A percentile compares a stretch with the other conserved stretches of the same genome.
These are phyloP conservation scores for Timema cristinae DNA, from an alignment of 2,888 invertebrate genomes.

Conservation along the genomic window DNA sequence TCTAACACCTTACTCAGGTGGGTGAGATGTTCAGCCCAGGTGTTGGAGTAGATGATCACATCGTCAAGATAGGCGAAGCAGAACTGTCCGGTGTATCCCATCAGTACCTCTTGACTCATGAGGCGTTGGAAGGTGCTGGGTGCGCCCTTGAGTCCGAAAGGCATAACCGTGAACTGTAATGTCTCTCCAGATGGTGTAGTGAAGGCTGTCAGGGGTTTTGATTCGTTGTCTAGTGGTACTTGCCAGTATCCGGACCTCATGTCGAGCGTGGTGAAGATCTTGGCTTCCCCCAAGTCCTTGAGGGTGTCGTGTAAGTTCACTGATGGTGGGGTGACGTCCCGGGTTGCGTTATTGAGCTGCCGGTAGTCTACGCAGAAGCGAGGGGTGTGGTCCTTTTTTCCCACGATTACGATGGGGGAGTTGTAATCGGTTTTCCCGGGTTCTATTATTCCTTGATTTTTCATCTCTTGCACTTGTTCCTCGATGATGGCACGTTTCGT, in stretches of 20 bases:
- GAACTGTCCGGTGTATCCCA: neutral
- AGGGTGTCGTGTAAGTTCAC: constrained; percentile 25
- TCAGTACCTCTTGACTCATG: neutral
- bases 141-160: neutral
- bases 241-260: constrained; percentile 29
- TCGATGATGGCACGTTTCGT: neutral
- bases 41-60: neutral
- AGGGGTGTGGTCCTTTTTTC: constrained; percentile 30
- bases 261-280: constrained; percentile 26
- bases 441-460: neutral
- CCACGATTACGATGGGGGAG: constrained; percentile 21
- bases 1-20: neutral
- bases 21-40: neutral
- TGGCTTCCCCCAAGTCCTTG: constrained; percentile 18
- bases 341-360: constrained; percentile 21
- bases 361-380: constrained; percentile 27
- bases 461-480: neutral
- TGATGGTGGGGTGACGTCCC: constrained; percentile 19
- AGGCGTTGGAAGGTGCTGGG: neutral
- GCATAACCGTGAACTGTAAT: constrained; percentile 1
- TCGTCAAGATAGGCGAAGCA: neutral
- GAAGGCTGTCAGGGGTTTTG: constrained; percentile 26
- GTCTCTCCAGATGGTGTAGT: constrained; percentile 19
- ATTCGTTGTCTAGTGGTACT: constrained; percentile 15
- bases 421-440: constrained; percentile 14